Evolutionary conservation across 1,140 invertebrate genomes (phyloP).

Genomic region (Bombus superbus): DNA sequence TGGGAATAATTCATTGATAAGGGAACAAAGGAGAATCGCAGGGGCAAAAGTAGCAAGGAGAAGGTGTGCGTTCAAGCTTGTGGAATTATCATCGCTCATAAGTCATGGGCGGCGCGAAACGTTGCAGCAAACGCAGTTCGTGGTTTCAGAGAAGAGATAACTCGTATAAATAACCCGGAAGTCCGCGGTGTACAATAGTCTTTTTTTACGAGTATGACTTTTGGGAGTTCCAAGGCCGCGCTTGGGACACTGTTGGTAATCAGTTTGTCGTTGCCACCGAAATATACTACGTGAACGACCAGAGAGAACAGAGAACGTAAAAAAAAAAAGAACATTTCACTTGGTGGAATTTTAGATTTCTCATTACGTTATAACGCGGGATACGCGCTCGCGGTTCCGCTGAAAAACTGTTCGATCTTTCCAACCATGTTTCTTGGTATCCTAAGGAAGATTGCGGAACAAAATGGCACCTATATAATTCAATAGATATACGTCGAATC

Average conservation of each 20-base stretch:
- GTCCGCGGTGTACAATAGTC: conserved; percentile 70
- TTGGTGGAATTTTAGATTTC: conserved; percentile 28
- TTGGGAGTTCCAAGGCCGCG: conserved; percentile 69
- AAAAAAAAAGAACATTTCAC: neutral
- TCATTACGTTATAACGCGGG: neutral
- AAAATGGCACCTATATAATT: too few relatives aligned
- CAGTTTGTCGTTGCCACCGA: conserved; percentile 67
- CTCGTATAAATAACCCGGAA: conserved; percentile 72
- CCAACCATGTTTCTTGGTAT: neutral
- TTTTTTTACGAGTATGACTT: conserved; percentile 69
- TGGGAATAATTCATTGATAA: conserved; percentile 61
- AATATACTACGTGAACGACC: conserved; percentile 41
- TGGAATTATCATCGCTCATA: conserved; percentile 70
- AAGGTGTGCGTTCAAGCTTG: conserved; percentile 60
- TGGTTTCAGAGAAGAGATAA: conserved; percentile 69
- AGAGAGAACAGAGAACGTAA: neutral
- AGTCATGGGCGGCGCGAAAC: conserved; percentile 59
- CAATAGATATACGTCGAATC: too few relatives aligned
- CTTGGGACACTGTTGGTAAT: conserved; percentile 67
- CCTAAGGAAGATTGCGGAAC: too few relatives aligned
- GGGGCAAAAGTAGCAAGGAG: conserved; percentile 18
- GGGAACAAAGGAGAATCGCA: neutral
- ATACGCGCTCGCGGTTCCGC: neutral
- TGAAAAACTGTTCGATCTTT: neutral
- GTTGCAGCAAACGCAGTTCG: conserved; percentile 55